phyloP scores from a whole-genome alignment of 2,113 vertebrate species.

The Esox niger region DNA sequence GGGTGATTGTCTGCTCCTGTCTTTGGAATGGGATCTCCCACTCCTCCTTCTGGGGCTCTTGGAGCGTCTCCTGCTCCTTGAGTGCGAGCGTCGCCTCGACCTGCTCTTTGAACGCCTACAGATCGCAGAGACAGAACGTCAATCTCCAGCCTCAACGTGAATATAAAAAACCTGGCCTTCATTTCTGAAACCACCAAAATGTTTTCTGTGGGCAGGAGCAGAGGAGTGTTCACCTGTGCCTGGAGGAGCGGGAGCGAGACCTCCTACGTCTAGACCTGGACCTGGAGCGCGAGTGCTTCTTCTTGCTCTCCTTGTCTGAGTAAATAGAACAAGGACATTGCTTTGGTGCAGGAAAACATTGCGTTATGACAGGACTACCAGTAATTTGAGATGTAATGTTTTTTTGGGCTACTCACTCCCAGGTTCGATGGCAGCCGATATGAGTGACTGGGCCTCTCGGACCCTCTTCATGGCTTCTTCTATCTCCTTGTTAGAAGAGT shows the following conservation, averaged over 20 bases:
- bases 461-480: conserved; percentile 99
- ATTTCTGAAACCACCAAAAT: background rate
- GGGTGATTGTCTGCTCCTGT: conserved; percentile 79
- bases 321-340: background rate
- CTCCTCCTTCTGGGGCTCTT: conserved; percentile 86
- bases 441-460: conserved; percentile 93
- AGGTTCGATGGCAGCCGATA: conserved; percentile 96
- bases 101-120: conserved; percentile 85
- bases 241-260: conserved; percentile 88
- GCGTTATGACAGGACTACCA: no score
- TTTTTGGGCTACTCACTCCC: conserved; percentile 75
- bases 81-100: conserved; percentile 84
- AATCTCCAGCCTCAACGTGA: background rate
- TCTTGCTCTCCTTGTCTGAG: conserved; percentile 90
- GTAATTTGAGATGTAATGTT: background rate
- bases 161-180: background rate
- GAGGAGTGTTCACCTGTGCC: conserved; percentile 78
- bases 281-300: conserved; percentile 84
- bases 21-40: conserved; percentile 83
- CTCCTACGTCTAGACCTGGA: conserved; percentile 88
- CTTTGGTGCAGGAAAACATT: background rate
- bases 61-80: conserved; percentile 86
- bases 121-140: conserved; percentile 2
- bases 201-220: background rate
- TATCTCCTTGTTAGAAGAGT: conserved; percentile 93